Base-by-base conservation (phyloP, 1,140 invertebrate species). In the Drepana arcuata region DNA sequence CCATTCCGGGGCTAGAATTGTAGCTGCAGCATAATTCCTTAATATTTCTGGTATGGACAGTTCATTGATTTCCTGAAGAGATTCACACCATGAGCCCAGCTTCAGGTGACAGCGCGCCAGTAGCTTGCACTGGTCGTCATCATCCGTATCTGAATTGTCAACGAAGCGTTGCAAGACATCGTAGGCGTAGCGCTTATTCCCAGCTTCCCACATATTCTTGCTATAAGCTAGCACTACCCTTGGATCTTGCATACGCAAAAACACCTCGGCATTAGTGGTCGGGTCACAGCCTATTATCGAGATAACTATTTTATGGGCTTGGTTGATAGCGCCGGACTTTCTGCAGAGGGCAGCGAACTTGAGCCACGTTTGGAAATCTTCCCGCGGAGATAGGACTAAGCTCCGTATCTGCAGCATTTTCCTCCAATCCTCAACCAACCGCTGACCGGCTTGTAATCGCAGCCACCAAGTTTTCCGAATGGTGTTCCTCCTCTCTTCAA, bases 341-440 rank as follows among this genome's bases (percentile, higher is more conserved):
- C 97, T 86, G 77, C 98, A 99, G 0, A 99, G 83, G 24, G 95
- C 95, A 0, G 97, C 95, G 82, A 98, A 99, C 80, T 99, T 99
- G 0, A 99, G 80, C 96, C 97, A 99, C 0, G 96, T 96, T 56
- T 94, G 91, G 77, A 97, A 93, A 66, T 99, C 95, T 62, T 99
- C 96, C 37, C 93, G 89, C 0, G 97, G 96, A 2, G 89, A 88
- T 5, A 99, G 86, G 1, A 99, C 97, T 38, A 99, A 79, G 0
- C 96, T 97, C 34, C 93, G 91, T 1, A 98, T 95, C 83, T 97
- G 95, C 16, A 99, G 91, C 36, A 99, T 96, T 57, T 92, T 91
- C 46, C 98, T 94, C 98, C 98, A 99, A 72, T 99, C 97, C 73
- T 99, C 98, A 0, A 99, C 95, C 16, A 97, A 88, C 23, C 92